Conservation (phyloP, 2,888 invertebrate species). For the Torymus auratus region DNA sequence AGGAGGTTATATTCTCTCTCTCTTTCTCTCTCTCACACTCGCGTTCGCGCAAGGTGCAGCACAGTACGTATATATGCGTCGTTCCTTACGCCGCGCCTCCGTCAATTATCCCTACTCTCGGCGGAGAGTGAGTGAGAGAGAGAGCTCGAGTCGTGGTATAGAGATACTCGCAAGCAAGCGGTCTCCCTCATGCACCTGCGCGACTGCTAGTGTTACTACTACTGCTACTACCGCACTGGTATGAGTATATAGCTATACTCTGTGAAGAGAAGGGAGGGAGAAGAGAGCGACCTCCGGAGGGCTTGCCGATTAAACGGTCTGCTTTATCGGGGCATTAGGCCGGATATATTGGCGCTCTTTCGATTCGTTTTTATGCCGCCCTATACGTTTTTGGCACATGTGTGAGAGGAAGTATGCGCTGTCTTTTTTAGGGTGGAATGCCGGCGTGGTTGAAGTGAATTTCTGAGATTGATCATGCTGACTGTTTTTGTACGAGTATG, state of each 20-base stretch:
- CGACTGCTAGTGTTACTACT: no score
- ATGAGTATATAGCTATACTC: constrained; percentile 33
- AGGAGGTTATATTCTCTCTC: constrained; percentile 46
- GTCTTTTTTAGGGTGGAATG: constrained; percentile 8
- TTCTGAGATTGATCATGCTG: no score
- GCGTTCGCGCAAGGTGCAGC: constrained; percentile 26
- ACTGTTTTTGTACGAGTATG: no score
- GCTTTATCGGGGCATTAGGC: constrained; percentile 25
- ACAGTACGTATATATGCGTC: neutral
- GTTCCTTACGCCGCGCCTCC: constrained; percentile 57
- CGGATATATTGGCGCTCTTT: constrained; percentile 3
- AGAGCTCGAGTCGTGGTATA: no score
- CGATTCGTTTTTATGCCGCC: neutral
- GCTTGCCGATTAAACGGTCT: constrained; percentile 34
- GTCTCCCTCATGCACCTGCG: no score
- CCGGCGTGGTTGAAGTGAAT: neutral
- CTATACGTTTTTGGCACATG: neutral
- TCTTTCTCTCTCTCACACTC: constrained; percentile 34
- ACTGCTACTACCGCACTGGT: no score
- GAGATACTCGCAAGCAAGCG: no score
- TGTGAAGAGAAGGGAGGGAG: neutral
- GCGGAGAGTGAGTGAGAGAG: constrained; percentile 2
- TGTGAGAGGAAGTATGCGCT: no score
- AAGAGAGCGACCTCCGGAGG: neutral
- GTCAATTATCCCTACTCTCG: constrained; percentile 62